Conservation (phyloP, 2,888 invertebrate genomes). For the Nineta flava region DNA sequence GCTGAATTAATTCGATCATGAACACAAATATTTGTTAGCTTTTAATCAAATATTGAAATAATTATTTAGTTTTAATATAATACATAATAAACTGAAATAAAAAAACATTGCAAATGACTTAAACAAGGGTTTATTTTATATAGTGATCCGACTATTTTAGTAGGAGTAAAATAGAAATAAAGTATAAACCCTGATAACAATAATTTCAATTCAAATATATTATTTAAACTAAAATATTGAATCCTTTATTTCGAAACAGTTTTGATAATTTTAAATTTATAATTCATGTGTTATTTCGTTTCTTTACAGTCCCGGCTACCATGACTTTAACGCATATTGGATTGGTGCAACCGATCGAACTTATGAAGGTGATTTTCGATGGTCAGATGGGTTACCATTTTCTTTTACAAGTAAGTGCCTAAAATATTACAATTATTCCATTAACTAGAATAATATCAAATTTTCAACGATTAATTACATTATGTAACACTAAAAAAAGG, state of each 20-base stretch:
- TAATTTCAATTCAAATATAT: too few species aligned
- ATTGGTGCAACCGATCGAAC: conserved; percentile 62
- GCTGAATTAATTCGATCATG: too few species aligned
- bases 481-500: neutral
- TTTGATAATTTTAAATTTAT: neutral
- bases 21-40: too few species aligned
- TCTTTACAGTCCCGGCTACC: conserved; percentile 46
- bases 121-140: too few species aligned
- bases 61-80: too few species aligned
- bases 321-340: conserved; percentile 60
- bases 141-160: neutral
- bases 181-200: too few species aligned
- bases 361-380: conserved; percentile 65
- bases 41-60: too few species aligned
- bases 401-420: conserved; percentile 54
- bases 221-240: too few species aligned
- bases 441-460: neutral
- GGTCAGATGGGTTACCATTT: conserved; percentile 61
- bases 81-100: too few species aligned
- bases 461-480: neutral
- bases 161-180: too few species aligned
- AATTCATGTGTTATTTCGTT: conserved; percentile 6
- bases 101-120: too few species aligned
- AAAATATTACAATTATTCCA: neutral
- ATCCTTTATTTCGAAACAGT: too few species aligned